A percentile compares a stretch with the other conserved stretches of the same genome.
phyloP scores from a whole-genome alignment of 1,140 invertebrate species.

The Dysdera silvatica region DNA sequence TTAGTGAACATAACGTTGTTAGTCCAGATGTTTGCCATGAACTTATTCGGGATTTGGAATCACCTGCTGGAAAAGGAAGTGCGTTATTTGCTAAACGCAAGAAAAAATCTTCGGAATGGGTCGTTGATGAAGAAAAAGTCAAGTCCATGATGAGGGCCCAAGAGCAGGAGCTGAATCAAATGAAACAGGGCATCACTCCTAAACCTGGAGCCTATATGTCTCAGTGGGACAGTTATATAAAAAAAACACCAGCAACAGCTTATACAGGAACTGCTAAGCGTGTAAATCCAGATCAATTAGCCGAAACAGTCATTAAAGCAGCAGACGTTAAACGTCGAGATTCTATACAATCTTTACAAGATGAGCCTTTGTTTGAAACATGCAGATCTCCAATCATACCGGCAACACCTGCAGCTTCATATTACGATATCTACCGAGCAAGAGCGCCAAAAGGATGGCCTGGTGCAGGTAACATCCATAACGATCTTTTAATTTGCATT shows the following conservation, averaged over 20 bases:
- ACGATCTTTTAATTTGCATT: too few relatives aligned
- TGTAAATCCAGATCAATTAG: conserved; percentile 13
- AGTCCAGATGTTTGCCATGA: conserved; percentile 60
- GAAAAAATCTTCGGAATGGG: conserved; percentile 76
- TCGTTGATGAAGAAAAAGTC: conserved; percentile 63
- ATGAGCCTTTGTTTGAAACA: background rate
- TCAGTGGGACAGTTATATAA: background rate
- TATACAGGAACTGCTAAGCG: too few relatives aligned
- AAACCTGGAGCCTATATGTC: conserved; percentile 35
- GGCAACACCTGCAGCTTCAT: conserved; percentile 13
- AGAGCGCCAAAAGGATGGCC: conserved; percentile 31
- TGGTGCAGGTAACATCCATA: too few relatives aligned
- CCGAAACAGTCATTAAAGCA: conserved; percentile 25
- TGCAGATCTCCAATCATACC: background rate
- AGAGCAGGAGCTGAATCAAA: background rate
- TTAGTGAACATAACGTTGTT: conserved; percentile 53
- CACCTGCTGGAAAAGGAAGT: conserved; percentile 70
- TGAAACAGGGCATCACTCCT: conserved; percentile 31
- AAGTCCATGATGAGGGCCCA: conserved; percentile 7
- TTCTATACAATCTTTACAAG: background rate
- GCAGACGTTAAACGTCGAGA: conserved; percentile 17
- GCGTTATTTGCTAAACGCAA: conserved; percentile 77
- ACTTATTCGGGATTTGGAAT: conserved; percentile 65
- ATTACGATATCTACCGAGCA: conserved; percentile 29
- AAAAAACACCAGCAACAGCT: background rate